Evolutionary conservation across 2,113 vertebrate species (phyloP).

Genomic region (Dasyurus viverrinus): DNA sequence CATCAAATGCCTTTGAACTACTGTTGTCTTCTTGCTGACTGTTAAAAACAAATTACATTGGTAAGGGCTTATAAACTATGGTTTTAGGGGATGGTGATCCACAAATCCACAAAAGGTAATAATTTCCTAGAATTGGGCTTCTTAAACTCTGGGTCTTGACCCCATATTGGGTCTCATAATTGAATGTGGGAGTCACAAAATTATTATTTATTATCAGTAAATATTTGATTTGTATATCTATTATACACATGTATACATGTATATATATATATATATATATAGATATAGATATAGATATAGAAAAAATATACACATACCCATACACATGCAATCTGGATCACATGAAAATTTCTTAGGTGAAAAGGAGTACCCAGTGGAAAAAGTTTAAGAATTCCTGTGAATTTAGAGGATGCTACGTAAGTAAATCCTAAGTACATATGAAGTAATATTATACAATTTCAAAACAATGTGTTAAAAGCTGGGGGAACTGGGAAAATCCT

Average conservation of each 20-base stretch:
- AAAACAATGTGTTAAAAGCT: neutral
- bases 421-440: neutral
- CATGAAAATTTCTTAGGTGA: too few relatives aligned
- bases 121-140: neutral
- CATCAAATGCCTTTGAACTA: neutral
- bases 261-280: too few relatives aligned
- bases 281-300: too few relatives aligned
- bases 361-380: too few relatives aligned
- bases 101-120: neutral
- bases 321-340: too few relatives aligned
- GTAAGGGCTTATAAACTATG: neutral
- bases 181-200: too few relatives aligned
- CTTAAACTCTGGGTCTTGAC: too few relatives aligned
- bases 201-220: too few relatives aligned
- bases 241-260: too few relatives aligned
- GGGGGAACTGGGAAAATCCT: neutral
- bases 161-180: too few relatives aligned
- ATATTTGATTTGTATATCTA: too few relatives aligned
- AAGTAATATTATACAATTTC: neutral
- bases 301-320: too few relatives aligned
- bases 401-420: neutral
- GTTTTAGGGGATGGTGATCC: neutral
- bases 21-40: neutral
- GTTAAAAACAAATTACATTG: neutral
- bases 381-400: neutral